A percentile compares a stretch with the other conserved stretches of the same genome.
Conservation (phyloP, 2,888 invertebrate genomes). For the Cantharis lateralis region DNA sequence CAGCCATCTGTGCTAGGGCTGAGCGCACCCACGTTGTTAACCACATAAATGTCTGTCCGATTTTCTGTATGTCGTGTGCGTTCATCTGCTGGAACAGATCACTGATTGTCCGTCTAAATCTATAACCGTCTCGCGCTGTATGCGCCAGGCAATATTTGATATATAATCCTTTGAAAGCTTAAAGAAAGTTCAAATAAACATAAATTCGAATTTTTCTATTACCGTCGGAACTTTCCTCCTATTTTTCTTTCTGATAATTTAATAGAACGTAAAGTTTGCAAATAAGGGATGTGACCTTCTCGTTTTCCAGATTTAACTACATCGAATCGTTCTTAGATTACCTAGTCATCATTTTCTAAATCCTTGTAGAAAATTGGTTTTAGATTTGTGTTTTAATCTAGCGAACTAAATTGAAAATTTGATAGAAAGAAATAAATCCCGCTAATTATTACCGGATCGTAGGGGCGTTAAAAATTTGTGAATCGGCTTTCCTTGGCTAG, state of each 20-base stretch:
- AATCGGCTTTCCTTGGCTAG: background rate
- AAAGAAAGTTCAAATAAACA: background rate
- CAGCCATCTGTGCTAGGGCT: too few relatives aligned
- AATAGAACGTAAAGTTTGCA: background rate
- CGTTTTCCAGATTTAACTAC: background rate
- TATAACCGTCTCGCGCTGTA: background rate
- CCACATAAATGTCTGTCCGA: too few relatives aligned
- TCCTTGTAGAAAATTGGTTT: background rate
- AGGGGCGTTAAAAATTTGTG: background rate
- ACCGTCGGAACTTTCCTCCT: background rate
- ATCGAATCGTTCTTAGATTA: background rate
- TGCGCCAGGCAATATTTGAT: background rate
- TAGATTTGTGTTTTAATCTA: background rate
- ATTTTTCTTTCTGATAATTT: background rate
- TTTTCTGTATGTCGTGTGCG: too few relatives aligned
- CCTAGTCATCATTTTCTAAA: background rate
- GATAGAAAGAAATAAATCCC: background rate
- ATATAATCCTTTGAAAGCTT: background rate
- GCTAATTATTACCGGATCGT: background rate
- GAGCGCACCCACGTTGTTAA: too few relatives aligned
- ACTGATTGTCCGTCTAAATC: too few relatives aligned
- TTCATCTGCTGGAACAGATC: too few relatives aligned
- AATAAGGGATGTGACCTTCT: background rate
- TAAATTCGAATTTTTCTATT: background rate
- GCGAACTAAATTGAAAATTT: background rate